These are phyloP conservation scores for Semnornis frantzii DNA, from an alignment of 2,113 vertebrate species.

Conservation along the genomic window DNA sequence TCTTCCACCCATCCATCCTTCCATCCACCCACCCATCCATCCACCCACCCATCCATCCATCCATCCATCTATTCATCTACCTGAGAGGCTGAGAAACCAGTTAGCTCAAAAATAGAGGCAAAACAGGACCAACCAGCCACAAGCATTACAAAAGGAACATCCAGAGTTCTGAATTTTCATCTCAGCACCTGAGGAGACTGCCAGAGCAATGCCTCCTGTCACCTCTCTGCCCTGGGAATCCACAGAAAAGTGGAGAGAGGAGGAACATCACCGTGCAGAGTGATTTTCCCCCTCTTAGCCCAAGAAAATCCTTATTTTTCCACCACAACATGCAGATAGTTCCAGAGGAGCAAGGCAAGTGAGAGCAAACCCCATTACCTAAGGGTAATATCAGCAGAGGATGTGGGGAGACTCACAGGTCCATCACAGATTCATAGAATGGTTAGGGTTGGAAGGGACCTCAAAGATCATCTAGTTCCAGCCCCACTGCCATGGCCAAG, in stretches of 20 bases:
- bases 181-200: neutral
- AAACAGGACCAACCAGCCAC: neutral
- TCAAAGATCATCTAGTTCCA: no score
- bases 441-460: no score
- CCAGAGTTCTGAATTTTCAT: neutral
- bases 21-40: no score
- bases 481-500: no score
- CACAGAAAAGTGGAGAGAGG: rapidly evolving
- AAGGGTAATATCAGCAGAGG: neutral
- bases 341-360: neutral
- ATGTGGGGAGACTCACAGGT: no score
- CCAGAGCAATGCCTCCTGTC: rapidly evolving
- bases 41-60: no score
- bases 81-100: neutral
- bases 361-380: rapidly evolving
- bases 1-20: no score
- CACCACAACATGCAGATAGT: rapidly evolving
- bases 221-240: neutral
- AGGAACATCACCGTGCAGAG: neutral
- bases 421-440: no score
- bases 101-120: neutral
- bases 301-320: neutral
- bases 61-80: rapidly evolving
- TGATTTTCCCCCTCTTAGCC: neutral
- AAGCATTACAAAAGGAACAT: neutral